Evolutionary conservation across 2,797 vertebrate genomes (phyloP), one percentile per base, ranked within the genome.

Genomic region (Holocentrus rufus): DNA sequence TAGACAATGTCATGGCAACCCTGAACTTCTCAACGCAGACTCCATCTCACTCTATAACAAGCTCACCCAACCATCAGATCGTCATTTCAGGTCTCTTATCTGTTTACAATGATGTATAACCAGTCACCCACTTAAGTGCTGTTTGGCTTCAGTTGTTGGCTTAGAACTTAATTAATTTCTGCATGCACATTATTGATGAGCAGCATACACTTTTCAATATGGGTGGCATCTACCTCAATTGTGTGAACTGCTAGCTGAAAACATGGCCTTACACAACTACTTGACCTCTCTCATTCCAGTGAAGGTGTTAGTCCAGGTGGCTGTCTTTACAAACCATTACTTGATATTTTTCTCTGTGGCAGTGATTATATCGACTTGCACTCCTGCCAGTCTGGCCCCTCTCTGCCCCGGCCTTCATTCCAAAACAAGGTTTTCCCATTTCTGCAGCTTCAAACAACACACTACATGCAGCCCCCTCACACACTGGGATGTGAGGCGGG

Each of bases 131-230:
- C 84, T 88, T 90, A 90, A 27, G 25, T 4, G 89, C 88, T 91
- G 90, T 80, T 83, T 65, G 62, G 81, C 84, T 89, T 72, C 66
- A 78, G 47, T 61, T 87, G 81, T 85, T 92, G 90, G 89, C 88
- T 82, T 77, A 75, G 71, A 79, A 67, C 80, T 82, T 67, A 42
- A 34, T 76, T 60, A 20, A 22, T 82, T 81, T 76, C 75, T 89
- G 89, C 88, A 87, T 90, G 85, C 72, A 69, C 80, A 54, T 58
- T 55, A 73, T 18, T 36, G 60, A 77, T 61, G 77, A 76, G 73
- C 61, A 75, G 76, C 65, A 61, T 74, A 78, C 64, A 78, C 69
- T 76, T 75, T 42, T 75, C 77, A 75, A 72, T 60, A 87, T 70
- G 56, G 36, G 65, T n/a, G 72, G 36, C 67, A 75, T 79, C 69